A percentile compares a stretch with the other conserved stretches of the same genome.
phyloP scores from a whole-genome alignment of 2,888 invertebrate genomes.

The Phortica magna region DNA sequence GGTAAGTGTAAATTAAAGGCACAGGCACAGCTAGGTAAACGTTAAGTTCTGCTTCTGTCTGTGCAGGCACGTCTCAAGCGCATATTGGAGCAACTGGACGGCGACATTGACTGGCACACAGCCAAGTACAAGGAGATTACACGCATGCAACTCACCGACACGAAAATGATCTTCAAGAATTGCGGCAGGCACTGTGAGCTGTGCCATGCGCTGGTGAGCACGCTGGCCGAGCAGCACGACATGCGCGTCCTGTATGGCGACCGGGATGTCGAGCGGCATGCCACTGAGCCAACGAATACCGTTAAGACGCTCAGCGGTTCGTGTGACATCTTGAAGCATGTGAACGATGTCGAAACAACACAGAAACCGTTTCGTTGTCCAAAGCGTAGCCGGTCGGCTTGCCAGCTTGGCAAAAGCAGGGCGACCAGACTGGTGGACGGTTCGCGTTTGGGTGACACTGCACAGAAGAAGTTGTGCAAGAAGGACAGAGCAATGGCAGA shows the following conservation, averaged over 20 bases:
- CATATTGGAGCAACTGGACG: conserved; percentile 33
- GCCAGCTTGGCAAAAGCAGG: neutral
- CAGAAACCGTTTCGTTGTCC: neutral
- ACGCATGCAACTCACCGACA: conserved; percentile 27
- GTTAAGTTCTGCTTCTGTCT: neutral
- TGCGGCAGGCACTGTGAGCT: neutral
- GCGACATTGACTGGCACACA: conserved; percentile 36
- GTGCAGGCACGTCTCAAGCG: conserved; percentile 36
- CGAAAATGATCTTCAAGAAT: conserved; percentile 10
- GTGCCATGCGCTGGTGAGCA: conserved; percentile 1
- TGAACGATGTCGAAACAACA: neutral
- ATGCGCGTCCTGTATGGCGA: neutral
- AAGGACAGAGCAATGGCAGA: neutral
- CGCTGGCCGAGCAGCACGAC: neutral
- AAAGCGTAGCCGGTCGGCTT: too few species aligned
- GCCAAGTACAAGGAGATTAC: conserved; percentile 26
- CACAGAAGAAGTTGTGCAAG: neutral
- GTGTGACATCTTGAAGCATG: neutral
- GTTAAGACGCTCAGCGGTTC: neutral
- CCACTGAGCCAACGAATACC: neutral
- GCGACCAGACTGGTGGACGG: neutral
- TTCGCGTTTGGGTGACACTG: neutral
- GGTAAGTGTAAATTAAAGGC: conserved; percentile 16
- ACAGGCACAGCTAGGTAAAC: neutral
- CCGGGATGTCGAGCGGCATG: neutral